Evolutionary conservation across 1,140 invertebrate species (phyloP).

Genomic region (Pseudomyrmex cubaensis): DNA sequence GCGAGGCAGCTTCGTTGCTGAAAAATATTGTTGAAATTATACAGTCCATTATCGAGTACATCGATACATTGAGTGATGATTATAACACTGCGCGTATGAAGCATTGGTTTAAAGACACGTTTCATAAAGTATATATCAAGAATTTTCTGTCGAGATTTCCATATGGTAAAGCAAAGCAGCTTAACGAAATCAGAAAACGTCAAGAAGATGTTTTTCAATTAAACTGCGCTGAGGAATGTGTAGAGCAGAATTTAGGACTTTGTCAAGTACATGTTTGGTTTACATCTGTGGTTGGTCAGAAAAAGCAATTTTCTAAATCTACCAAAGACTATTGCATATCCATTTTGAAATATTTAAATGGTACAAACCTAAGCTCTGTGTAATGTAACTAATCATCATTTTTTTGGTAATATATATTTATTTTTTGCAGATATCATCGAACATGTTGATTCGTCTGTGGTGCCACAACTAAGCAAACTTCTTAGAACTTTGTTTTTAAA

Average conservation of each 20-base stretch:
- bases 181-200: conserved; percentile 67
- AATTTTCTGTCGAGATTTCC: conserved; percentile 86
- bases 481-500: conserved; percentile 82
- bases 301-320: conserved; percentile 68
- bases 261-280: conserved; percentile 81
- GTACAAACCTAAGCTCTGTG: conserved; percentile 45
- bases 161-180: conserved; percentile 79
- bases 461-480: conserved; percentile 77
- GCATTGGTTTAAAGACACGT: conserved; percentile 85
- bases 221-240: conserved; percentile 65
- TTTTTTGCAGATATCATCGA: conserved; percentile 74
- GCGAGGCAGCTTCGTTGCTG: conserved; percentile 86
- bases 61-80: conserved; percentile 81
- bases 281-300: conserved; percentile 68
- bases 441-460: conserved; percentile 65
- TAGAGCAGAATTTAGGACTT: conserved; percentile 78
- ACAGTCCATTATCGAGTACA: conserved; percentile 85
- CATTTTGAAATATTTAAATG: conserved; percentile 72
- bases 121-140: conserved; percentile 83
- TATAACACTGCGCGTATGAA: conserved; percentile 69
- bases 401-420: conserved; percentile 27
- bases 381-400: neutral
- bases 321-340: conserved; percentile 69
- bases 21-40: conserved; percentile 86
- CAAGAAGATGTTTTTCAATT: conserved; percentile 71